phyloP scores from a whole-genome alignment of 1,140 invertebrate genomes.

The Tribolium castaneum region DNA sequence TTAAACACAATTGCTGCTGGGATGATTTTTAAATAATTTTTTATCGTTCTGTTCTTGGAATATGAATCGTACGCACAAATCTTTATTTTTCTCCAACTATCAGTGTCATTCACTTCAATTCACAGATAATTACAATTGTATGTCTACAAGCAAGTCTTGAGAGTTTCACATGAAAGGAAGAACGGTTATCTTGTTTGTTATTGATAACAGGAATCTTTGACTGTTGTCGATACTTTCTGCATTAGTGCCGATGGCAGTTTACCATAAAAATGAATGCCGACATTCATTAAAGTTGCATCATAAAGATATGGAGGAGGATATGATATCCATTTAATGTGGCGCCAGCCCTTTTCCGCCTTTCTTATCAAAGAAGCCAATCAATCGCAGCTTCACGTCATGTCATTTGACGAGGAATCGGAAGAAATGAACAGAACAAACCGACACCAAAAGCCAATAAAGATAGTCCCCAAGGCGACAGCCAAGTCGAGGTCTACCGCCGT shows the following conservation, averaged over 20 bases:
- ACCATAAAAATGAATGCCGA: slow-evolving; percentile 5
- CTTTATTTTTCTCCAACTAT: slow-evolving; percentile 1
- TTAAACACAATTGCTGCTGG: neutral
- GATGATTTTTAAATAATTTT: neutral
- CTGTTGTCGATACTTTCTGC: neutral
- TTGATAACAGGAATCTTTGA: neutral
- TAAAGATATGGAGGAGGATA: slow-evolving; percentile 13
- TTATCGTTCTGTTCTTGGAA: neutral
- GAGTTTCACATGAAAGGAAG: neutral
- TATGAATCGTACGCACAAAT: neutral
- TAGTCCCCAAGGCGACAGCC: slow-evolving; percentile 39
- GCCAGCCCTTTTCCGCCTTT: slow-evolving; percentile 31
- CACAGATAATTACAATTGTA: neutral
- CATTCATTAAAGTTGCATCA: slow-evolving; percentile 36
- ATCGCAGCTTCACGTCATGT: slow-evolving; percentile 40
- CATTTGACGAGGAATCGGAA: slow-evolving; percentile 40
- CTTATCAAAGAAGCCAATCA: slow-evolving; percentile 41
- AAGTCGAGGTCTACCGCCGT: slow-evolving; percentile 25
- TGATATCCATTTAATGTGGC: slow-evolving; percentile 38
- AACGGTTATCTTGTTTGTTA: neutral
- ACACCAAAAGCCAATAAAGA: slow-evolving; percentile 44
- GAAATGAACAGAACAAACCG: slow-evolving; percentile 41
- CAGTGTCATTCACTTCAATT: slow-evolving; percentile 11
- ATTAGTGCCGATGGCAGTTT: slow-evolving; percentile 9
- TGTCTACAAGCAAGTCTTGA: neutral